Evolutionary conservation across 2,797 vertebrate species (phyloP).

Genomic region (Malacoraja senta): DNA sequence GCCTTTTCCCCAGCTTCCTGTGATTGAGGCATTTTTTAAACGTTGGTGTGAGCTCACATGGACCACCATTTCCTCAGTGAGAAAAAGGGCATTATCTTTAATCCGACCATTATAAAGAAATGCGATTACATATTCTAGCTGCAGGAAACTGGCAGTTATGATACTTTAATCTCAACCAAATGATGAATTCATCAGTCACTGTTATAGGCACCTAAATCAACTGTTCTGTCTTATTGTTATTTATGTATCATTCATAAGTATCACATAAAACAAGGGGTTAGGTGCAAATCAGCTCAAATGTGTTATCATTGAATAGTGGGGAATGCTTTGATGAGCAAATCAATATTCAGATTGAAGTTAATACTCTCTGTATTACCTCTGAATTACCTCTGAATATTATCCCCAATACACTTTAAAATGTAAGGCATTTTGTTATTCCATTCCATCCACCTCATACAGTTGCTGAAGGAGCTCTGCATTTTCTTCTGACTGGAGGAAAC

Average conservation of each 20-base stretch:
- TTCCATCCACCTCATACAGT: conserved; percentile 70
- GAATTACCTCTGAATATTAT: neutral
- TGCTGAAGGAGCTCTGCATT: conserved; percentile 69
- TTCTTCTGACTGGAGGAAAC: conserved; percentile 78
- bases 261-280: too few species aligned
- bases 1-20: neutral
- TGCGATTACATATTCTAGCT: neutral
- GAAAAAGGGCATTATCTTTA: neutral
- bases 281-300: too few species aligned
- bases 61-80: neutral
- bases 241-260: neutral
- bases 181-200: neutral
- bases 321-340: neutral
- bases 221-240: neutral
- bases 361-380: neutral
- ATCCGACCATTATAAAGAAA: neutral
- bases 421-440: conserved; percentile 44
- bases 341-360: neutral
- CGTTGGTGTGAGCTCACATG: neutral
- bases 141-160: neutral
- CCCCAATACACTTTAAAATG: neutral
- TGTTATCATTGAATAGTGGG: too few species aligned
- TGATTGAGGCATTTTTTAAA: neutral
- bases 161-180: neutral
- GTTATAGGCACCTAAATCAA: neutral